Percentiles rank a stretch among this genome's conserved stretches.
These are phyloP conservation scores for Episyrphus balteatus DNA, from an alignment of 1,140 invertebrate species.

Conservation along the genomic window DNA sequence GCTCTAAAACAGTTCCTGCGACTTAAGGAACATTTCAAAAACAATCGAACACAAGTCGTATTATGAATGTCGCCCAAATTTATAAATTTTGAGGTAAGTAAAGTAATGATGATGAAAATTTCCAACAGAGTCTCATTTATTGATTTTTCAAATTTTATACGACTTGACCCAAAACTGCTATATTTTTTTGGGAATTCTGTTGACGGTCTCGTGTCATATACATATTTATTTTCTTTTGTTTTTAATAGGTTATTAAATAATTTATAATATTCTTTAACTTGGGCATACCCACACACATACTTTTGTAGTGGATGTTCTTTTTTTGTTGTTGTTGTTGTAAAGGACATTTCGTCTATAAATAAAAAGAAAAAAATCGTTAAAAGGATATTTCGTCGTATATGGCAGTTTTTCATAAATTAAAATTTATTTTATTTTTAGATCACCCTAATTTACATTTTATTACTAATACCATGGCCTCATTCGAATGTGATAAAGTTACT, in stretches of 20 bases:
- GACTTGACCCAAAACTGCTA: too few species aligned
- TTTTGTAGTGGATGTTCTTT: neutral
- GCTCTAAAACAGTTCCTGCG: too few species aligned
- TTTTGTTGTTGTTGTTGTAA: neutral
- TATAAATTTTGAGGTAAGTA: conserved; percentile 58
- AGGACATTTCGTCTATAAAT: neutral
- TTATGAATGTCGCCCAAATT: conserved; percentile 62
- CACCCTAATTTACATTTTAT: conserved; percentile 57
- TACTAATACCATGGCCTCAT: conserved; percentile 76
- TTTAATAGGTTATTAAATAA: too few species aligned
- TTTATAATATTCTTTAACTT: too few species aligned
- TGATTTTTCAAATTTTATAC: neutral
- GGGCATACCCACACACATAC: too few species aligned
- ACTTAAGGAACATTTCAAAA: conserved; percentile 7
- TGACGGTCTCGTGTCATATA: too few species aligned
- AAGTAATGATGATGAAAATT: neutral
- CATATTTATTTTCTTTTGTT: too few species aligned
- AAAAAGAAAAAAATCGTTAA: neutral
- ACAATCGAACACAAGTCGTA: conserved; percentile 15
- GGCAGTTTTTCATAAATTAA: neutral
- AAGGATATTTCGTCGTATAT: neutral
- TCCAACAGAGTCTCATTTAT: neutral
- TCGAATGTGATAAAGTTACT: conserved; percentile 74
- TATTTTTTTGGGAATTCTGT: neutral
- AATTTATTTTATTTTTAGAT: conserved; percentile 13